Conservation (phyloP, 2,113 vertebrate species). For the Oxyruncus cristatus region DNA sequence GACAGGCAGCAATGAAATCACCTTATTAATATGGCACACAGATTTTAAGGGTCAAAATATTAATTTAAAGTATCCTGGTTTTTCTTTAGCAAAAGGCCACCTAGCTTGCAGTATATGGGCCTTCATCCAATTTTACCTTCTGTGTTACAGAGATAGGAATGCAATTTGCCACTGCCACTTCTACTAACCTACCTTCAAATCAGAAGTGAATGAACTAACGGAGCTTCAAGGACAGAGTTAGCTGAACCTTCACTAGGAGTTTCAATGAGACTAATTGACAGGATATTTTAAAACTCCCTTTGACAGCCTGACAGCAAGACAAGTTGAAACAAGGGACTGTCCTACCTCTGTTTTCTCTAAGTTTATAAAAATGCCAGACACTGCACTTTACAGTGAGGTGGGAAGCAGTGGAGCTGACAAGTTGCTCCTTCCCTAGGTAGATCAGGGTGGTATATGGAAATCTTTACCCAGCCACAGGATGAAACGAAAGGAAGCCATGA, state of each 20-base stretch:
- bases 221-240: not conserved
- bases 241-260: not conserved
- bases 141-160: not conserved
- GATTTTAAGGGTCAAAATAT: not conserved
- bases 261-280: not conserved
- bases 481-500: not conserved
- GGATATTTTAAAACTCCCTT: not conserved
- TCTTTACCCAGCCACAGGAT: not conserved
- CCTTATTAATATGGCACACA: not conserved
- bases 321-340: not conserved
- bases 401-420: accelerated
- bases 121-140: not conserved
- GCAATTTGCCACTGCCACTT: not conserved
- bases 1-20: not conserved
- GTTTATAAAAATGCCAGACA: not conserved
- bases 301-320: not conserved
- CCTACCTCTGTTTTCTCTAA: not conserved
- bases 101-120: not conserved
- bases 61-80: not conserved
- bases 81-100: not conserved
- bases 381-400: accelerated
- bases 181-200: not conserved
- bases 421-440: not conserved
- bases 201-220: not conserved
- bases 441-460: not conserved